These are phyloP conservation scores for Pollenia labialis DNA, from an alignment of 2,888 invertebrate species.

Conservation along the genomic window DNA sequence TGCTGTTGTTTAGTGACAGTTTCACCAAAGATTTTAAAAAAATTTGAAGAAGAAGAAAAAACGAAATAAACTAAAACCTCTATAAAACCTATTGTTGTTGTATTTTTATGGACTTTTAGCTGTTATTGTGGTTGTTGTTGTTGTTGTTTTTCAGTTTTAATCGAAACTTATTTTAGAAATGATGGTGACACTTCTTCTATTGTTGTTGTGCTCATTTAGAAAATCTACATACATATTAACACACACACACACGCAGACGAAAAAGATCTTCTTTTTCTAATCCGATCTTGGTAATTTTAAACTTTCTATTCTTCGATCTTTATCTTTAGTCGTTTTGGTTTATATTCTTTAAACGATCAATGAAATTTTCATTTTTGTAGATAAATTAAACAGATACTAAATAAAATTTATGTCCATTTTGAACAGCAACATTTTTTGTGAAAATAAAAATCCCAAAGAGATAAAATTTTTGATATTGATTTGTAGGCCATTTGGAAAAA, in stretches of 20 bases:
- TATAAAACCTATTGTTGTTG: slow-evolving; percentile 60
- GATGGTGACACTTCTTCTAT: slow-evolving; percentile 69
- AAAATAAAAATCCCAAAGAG: slow-evolving; percentile 25
- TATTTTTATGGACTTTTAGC: slow-evolving; percentile 40
- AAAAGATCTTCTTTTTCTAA: slow-evolving; percentile 35
- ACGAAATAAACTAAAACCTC: slow-evolving; percentile 56
- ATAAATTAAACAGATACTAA: slow-evolving; percentile 70
- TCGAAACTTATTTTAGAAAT: slow-evolving; percentile 71
- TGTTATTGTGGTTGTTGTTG: slow-evolving; percentile 10
- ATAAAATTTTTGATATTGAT: neutral
- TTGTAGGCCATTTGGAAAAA: neutral
- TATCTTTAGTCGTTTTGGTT: slow-evolving; percentile 58
- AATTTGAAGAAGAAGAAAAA: slow-evolving; percentile 19
- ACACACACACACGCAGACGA: neutral
- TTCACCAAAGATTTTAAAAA: slow-evolving; percentile 65
- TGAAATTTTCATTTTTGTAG: slow-evolving; percentile 67
- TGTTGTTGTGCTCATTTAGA: slow-evolving; percentile 42
- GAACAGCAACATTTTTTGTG: slow-evolving; percentile 30
- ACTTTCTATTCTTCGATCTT: slow-evolving; percentile 71
- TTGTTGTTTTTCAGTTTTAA: slow-evolving; percentile 50
- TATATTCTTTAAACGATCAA: slow-evolving; percentile 65
- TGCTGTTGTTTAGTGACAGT: slow-evolving; percentile 64
- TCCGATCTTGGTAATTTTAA: slow-evolving; percentile 67
- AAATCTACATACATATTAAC: slow-evolving; percentile 7
- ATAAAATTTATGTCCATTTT: slow-evolving; percentile 68